Conservation (phyloP, 2,113 vertebrate genomes). For the Bettongia penicillata region DNA sequence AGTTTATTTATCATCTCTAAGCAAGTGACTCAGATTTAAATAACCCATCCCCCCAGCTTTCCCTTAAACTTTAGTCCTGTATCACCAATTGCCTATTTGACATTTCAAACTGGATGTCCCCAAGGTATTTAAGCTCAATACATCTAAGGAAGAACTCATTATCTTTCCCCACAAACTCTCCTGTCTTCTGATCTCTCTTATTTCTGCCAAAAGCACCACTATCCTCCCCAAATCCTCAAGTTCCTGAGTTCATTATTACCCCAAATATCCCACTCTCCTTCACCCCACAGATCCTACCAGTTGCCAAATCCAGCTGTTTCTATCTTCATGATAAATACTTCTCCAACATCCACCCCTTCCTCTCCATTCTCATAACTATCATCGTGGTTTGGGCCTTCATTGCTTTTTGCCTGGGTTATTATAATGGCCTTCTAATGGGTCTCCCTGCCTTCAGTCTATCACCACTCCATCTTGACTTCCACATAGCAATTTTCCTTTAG, state of each 20-base stretch:
- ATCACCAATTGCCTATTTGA: neutral
- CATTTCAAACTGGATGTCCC: neutral
- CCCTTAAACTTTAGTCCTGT: neutral
- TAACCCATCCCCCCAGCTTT: neutral
- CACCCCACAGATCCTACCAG: neutral
- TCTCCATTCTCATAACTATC: neutral
- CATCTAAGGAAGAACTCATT: neutral
- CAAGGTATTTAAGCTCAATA: neutral
- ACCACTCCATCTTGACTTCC: neutral
- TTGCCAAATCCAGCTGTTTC: neutral
- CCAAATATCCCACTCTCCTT: neutral
- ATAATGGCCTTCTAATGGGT: neutral
- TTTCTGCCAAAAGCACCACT: neutral
- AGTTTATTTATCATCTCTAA: neutral
- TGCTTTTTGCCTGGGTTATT: neutral
- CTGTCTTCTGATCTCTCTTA: neutral
- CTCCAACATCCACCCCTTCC: neutral
- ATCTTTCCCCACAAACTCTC: neutral
- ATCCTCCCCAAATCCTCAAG: neutral
- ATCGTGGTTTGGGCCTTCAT: neutral
- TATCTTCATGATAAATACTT: neutral
- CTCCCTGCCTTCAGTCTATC: neutral
- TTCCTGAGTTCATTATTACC: neutral
- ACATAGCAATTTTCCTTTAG: neutral
- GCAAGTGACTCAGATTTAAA: neutral